phyloP scores from a whole-genome alignment of 2,888 invertebrate species.

The Campoletis raptor region DNA sequence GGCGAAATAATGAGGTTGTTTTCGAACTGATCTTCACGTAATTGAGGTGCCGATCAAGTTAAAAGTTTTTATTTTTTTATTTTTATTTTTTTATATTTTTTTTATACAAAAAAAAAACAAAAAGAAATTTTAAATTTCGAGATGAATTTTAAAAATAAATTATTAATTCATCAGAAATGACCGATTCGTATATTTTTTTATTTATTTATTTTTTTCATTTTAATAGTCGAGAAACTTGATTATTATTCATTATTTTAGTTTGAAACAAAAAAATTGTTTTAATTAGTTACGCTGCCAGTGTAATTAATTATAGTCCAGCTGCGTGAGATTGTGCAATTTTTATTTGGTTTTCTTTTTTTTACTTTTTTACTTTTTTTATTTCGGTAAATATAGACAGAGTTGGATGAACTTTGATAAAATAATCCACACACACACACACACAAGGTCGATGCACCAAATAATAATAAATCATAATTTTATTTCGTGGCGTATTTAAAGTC shows the following conservation, averaged over 20 bases:
- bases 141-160: too few species aligned
- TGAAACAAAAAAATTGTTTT: too few species aligned
- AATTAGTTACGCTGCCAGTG: not conserved
- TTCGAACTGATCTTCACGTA: not conserved
- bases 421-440: too few species aligned
- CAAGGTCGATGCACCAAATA: not conserved
- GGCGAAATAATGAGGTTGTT: constrained; percentile 11
- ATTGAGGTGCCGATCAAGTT: not conserved
- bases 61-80: not conserved
- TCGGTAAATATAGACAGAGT: not conserved
- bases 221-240: too few species aligned
- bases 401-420: not conserved
- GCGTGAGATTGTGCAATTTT: not conserved
- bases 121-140: too few species aligned
- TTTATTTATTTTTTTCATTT: too few species aligned
- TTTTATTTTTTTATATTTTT: not conserved
- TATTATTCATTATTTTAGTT: too few species aligned
- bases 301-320: not conserved
- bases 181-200: too few species aligned
- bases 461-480: constrained; percentile 20
- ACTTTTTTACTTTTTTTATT: too few species aligned
- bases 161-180: too few species aligned
- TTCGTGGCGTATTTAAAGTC: constrained; percentile 1
- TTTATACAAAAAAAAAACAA: not conserved
- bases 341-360: not conserved